Evolutionary conservation across 2,797 vertebrate genomes (phyloP).

Genomic region (Eremophila alpestris): DNA sequence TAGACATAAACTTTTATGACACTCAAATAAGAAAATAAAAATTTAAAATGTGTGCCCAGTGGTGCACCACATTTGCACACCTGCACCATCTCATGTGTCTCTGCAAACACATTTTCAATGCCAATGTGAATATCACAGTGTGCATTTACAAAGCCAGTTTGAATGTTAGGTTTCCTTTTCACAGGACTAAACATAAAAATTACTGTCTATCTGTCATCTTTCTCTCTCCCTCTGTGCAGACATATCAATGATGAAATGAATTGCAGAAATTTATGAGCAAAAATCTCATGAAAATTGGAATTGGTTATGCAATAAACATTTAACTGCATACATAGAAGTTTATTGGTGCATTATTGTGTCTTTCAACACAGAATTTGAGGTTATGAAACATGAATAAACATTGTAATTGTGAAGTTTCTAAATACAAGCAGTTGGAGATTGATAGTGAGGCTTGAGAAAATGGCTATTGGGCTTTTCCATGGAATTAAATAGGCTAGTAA

Average conservation of each 20-base stretch:
- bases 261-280: conserved; percentile 41
- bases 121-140: background rate
- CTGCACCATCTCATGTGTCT: background rate
- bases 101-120: background rate
- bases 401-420: conserved; percentile 23
- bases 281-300: conserved; percentile 35
- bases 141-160: background rate
- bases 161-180: conserved; percentile 14
- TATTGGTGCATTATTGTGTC: background rate
- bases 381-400: conserved; percentile 20
- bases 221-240: conserved; percentile 5
- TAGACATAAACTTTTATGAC: background rate
- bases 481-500: background rate
- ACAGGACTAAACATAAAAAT: conserved; percentile 10
- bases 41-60: background rate
- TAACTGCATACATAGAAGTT: conserved; percentile 43
- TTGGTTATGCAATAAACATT: conserved; percentile 39
- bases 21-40: conserved; percentile 5
- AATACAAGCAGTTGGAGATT: background rate
- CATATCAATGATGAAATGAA: conserved; percentile 30
- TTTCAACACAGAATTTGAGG: conserved; percentile 26
- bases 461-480: background rate
- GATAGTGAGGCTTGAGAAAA: background rate
- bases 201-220: conserved; percentile 12
- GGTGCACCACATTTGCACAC: background rate